Evolutionary conservation across 2,113 vertebrate species (phyloP), one percentile per base, ranked within the genome.

Genomic region (Mus spicilegus): DNA sequence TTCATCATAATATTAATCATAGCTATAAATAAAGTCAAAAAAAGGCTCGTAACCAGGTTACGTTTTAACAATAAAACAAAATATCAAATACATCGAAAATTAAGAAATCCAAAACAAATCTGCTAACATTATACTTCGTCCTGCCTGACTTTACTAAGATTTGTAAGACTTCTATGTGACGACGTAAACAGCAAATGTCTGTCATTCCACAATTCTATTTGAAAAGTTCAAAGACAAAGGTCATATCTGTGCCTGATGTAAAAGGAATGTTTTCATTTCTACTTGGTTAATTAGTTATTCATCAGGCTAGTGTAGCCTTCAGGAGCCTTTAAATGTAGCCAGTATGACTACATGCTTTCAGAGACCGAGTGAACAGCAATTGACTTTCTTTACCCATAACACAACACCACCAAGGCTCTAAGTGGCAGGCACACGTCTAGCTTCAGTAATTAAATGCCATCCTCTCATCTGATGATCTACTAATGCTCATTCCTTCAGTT

Each of bases 361-460:
- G n/a, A 93, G 56, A 65, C 84, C 75, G 16, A 1, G 46, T 89
- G 54, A 89, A 72, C 61, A 72, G 39, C 72, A 94, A 63, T 72
- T 94, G 91, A 75, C 82, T 95, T 95, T 49, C 86, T 89, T 94
- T 90, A 91, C 84, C 89, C 63, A 96, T 67, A 91, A 91, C 95
- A 87, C 70, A 97, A 80, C 73, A 86, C 72, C 63, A 91, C 81
- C 36, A 78, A 78, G 61, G 63, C 86, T 92, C 78, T 91, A 36
- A 56, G 84, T 84, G 87, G 75, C 93, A 94, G 89, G 86, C 30
- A 20, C 58, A 95, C 42, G 89, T 81, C 87, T 49, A 54, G 73
- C 92, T 87, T 98, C 81, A 96, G 96, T 95, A 95, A 97, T 97
- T 96, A 96, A 97, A 96, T 80, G 89, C 7, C 89, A 84, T 54